phyloP scores from a whole-genome alignment of 2,888 invertebrate species.

The Galerucella nymphaeae region DNA sequence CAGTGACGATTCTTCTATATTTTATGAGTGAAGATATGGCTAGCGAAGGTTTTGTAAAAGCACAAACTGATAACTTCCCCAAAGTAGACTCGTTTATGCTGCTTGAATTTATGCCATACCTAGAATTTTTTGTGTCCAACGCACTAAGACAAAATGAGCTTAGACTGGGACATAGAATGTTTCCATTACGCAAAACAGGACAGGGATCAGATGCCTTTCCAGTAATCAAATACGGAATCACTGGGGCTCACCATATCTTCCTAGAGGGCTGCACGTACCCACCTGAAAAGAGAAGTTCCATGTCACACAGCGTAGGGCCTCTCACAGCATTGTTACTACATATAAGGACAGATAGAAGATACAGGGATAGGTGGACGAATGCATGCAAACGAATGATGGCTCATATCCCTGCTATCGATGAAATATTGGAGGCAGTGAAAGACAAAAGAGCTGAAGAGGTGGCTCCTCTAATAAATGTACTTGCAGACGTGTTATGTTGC shows the following conservation, averaged over 20 bases:
- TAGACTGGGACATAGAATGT: not conserved
- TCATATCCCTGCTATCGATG: not conserved
- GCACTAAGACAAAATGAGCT: not conserved
- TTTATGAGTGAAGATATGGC: no score
- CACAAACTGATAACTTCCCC: no score
- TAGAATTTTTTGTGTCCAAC: not conserved
- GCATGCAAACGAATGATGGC: slow-evolving; percentile 5
- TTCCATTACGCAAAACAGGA: not conserved
- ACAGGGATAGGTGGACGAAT: not conserved
- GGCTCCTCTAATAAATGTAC: no score
- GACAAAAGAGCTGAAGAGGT: no score
- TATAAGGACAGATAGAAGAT: not conserved
- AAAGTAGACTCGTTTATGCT: no score
- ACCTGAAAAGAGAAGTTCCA: not conserved
- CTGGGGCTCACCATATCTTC: not conserved
- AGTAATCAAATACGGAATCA: not conserved
- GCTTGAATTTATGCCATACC: slow-evolving; percentile 18
- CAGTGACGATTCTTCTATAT: no score
- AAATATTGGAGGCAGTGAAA: not conserved
- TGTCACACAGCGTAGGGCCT: not conserved
- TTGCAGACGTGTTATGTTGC: no score
- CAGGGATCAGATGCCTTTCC: not conserved
- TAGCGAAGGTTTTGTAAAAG: no score
- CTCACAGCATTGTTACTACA: not conserved
- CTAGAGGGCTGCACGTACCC: not conserved